phyloP scores from a whole-genome alignment of 2,797 vertebrate genomes.

The Orestias chungarensis region DNA sequence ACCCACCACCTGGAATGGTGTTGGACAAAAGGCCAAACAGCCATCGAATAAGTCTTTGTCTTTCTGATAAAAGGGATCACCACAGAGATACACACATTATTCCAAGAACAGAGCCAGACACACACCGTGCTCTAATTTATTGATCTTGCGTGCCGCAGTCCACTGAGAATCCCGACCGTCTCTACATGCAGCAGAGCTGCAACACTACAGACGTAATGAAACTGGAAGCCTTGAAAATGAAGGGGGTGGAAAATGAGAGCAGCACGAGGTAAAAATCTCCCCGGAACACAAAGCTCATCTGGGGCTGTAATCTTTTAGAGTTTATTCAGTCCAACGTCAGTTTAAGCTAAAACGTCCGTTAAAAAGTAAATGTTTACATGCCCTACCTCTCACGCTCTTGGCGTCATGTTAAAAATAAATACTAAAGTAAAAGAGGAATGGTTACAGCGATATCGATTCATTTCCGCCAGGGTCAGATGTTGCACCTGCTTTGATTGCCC shows the following conservation, averaged over 20 bases:
- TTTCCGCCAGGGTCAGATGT: neutral
- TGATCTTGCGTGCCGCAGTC: slow-evolving; percentile 59
- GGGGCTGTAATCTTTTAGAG: neutral
- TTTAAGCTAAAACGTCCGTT: neutral
- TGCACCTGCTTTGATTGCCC: neutral
- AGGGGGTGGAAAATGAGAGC: slow-evolving; percentile 9
- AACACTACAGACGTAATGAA: slow-evolving; percentile 39
- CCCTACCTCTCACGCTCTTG: no score
- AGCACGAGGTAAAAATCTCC: neutral
- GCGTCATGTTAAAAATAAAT: neutral
- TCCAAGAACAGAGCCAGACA: slow-evolving; percentile 38
- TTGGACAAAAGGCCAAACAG: slow-evolving; percentile 47
- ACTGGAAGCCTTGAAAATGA: slow-evolving; percentile 19
- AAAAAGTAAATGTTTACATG: neutral
- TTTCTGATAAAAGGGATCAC: slow-evolving; percentile 20
- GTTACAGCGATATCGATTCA: neutral
- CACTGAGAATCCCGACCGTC: slow-evolving; percentile 49
- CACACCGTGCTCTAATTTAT: slow-evolving; percentile 44
- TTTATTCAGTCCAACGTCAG: neutral
- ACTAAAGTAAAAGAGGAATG: neutral
- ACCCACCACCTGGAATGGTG: slow-evolving; percentile 30
- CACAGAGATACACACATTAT: slow-evolving; percentile 15
- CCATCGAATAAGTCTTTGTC: slow-evolving; percentile 44
- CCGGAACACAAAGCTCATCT: neutral
- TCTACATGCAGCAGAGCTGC: slow-evolving; percentile 35